These are phyloP conservation scores for Drosophila kanapiae DNA, from an alignment of 1,140 invertebrate genomes.

Conservation along the genomic window DNA sequence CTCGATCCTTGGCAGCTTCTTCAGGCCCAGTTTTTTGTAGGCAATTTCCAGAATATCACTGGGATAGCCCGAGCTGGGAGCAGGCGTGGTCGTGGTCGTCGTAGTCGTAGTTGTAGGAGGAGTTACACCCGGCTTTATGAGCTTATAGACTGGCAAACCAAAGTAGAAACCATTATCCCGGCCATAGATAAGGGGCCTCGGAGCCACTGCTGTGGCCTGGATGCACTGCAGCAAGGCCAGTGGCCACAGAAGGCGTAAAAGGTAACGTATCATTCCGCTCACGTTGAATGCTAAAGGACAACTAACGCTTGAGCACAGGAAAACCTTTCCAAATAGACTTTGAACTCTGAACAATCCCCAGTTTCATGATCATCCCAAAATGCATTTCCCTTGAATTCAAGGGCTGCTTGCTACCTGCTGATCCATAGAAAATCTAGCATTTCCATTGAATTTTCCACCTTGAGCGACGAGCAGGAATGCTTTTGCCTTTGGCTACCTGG, in stretches of 20 bases:
- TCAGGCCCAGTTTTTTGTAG: constrained; percentile 66
- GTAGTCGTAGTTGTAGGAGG: constrained; percentile 7
- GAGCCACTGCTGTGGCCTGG: constrained; percentile 16
- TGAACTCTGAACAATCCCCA: not conserved
- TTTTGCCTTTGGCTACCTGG: constrained; percentile 48
- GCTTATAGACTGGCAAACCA: constrained; percentile 68
- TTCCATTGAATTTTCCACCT: constrained; percentile 66
- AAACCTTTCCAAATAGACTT: constrained; percentile 21
- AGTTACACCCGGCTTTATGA: constrained; percentile 33
- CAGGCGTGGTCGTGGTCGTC: constrained; percentile 28
- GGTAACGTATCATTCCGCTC: constrained; percentile 43
- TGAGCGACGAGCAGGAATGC: constrained; percentile 24
- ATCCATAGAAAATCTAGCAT: constrained; percentile 53
- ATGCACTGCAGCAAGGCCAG: constrained; percentile 58
- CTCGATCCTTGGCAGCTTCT: constrained; percentile 63
- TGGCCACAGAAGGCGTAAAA: constrained; percentile 35
- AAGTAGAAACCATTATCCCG: constrained; percentile 71
- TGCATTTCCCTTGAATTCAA: constrained; percentile 48
- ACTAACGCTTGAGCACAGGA: constrained; percentile 34
- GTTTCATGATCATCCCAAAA: constrained; percentile 25
- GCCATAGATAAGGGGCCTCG: constrained; percentile 60
- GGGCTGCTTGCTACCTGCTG: constrained; percentile 61
- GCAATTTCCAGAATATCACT: constrained; percentile 71
- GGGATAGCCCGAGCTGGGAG: constrained; percentile 61
- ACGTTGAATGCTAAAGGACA: constrained; percentile 54